Evolutionary conservation across 2,797 vertebrate genomes (phyloP).

Genomic region (Pseudopleuronectes americanus): DNA sequence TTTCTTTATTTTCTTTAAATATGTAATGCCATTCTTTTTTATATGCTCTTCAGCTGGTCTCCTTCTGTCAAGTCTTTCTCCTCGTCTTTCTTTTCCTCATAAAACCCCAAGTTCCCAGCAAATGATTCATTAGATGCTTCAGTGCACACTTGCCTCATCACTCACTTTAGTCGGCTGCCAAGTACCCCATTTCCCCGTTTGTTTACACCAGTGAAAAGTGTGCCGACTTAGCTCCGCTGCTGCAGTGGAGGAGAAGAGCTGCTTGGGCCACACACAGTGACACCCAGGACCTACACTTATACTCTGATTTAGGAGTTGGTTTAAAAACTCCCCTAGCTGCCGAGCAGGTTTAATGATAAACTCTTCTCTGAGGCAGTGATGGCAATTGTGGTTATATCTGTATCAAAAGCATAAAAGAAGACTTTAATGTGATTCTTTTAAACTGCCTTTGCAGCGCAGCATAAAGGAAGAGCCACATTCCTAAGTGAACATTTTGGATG

Average conservation of each 20-base stretch:
- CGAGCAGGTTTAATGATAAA: conserved; percentile 56
- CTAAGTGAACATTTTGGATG: background rate
- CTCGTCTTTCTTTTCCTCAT: conserved; percentile 76
- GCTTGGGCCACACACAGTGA: conserved; percentile 79
- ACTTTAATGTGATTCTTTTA: background rate
- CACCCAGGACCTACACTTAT: conserved; percentile 64
- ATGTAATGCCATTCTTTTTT: conserved; percentile 41
- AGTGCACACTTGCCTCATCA: conserved; percentile 81
- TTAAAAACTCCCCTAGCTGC: conserved; percentile 51
- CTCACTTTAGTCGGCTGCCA: conserved; percentile 79
- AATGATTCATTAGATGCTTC: conserved; percentile 84
- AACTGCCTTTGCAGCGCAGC: background rate
- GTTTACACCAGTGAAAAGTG: conserved; percentile 80
- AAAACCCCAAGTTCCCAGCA: conserved; percentile 76
- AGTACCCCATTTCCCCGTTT: conserved; percentile 82
- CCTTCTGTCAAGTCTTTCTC: conserved; percentile 59
- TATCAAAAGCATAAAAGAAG: conserved; percentile 10
- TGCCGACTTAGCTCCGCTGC: conserved; percentile 69
- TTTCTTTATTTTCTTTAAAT: conserved; percentile 44
- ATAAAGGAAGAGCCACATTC: conserved; percentile 3
- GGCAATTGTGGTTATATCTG: conserved; percentile 34
- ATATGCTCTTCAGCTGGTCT: conserved; percentile 43
- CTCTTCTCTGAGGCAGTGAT: conserved; percentile 39
- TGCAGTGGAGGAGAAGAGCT: conserved; percentile 55
- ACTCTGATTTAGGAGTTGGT: conserved; percentile 62